phyloP scores from a whole-genome alignment of 2,113 vertebrate species.

The Columba janthina region DNA sequence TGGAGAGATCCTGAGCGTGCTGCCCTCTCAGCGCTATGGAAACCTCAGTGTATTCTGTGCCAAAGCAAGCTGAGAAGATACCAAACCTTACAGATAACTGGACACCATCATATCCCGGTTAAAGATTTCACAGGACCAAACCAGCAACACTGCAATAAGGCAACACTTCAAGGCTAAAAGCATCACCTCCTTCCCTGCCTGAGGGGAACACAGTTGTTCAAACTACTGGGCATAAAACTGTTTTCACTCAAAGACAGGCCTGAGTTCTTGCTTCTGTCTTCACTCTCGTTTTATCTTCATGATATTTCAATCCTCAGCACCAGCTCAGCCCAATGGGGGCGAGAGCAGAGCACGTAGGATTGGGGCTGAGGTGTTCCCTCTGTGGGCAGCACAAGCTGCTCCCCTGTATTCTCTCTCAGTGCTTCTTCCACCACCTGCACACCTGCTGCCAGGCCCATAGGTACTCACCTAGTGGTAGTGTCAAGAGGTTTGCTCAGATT shows the following conservation, averaged over 20 bases:
- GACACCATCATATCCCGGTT: accelerated
- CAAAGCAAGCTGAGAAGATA: not conserved
- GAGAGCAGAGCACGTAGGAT: accelerated
- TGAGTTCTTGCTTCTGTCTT: not conserved
- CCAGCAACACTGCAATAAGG: not conserved
- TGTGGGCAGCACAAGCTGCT: no score
- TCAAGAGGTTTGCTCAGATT: not conserved
- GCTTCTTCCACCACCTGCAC: not conserved
- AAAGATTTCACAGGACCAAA: not conserved
- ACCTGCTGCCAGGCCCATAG: not conserved
- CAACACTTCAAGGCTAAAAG: not conserved
- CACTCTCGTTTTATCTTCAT: no score
- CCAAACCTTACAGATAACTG: not conserved
- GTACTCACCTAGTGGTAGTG: not conserved
- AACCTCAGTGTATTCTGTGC: not conserved
- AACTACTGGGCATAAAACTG: not conserved
- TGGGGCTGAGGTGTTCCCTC: not conserved
- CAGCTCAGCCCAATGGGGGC: accelerated
- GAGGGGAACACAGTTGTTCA: not conserved
- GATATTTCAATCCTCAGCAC: not conserved
- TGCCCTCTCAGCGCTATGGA: not conserved
- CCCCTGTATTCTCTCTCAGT: not conserved
- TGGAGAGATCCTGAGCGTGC: accelerated
- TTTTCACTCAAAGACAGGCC: no score
- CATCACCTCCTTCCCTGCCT: accelerated